phyloP scores from a whole-genome alignment of 2,888 invertebrate species.

The Lasioglossum vierecki region DNA sequence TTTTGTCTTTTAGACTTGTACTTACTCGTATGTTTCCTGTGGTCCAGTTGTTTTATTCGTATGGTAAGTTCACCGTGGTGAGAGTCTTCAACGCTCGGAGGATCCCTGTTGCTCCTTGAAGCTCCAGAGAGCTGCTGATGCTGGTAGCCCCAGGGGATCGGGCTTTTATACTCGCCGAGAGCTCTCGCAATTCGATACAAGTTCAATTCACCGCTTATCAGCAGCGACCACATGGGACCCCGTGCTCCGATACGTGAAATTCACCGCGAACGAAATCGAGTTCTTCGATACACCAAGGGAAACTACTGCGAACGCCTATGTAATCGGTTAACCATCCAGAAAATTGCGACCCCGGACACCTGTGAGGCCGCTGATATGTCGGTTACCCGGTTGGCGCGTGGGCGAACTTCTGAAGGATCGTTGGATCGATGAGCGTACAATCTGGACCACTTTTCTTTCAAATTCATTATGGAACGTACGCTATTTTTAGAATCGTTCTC shows the following conservation, averaged over 20 bases:
- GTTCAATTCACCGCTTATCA: slow-evolving; percentile 82
- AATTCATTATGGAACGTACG: not conserved
- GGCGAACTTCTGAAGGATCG: slow-evolving; percentile 32
- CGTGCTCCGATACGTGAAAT: slow-evolving; percentile 71
- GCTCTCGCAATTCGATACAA: slow-evolving; percentile 78
- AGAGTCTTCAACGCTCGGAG: not conserved
- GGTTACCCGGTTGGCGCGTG: slow-evolving; percentile 45
- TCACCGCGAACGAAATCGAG: slow-evolving; percentile 59
- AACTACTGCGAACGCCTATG: slow-evolving; percentile 72
- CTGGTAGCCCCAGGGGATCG: slow-evolving; percentile 56
- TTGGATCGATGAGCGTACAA: slow-evolving; percentile 28
- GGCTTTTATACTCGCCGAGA: slow-evolving; percentile 76
- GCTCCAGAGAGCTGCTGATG: slow-evolving; percentile 70
- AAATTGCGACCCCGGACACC: slow-evolving; percentile 70
- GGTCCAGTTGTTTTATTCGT: not conserved
- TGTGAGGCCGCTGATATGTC: slow-evolving; percentile 43
- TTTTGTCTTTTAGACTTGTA: not conserved
- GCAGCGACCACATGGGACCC: slow-evolving; percentile 80
- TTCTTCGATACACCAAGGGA: slow-evolving; percentile 58
- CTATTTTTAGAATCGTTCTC: not conserved
- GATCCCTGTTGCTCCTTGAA: slow-evolving; percentile 50
- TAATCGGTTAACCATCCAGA: slow-evolving; percentile 73
- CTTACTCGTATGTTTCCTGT: slow-evolving; percentile 26
- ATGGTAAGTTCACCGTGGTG: not conserved
- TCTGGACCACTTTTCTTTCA: not conserved